Base-by-base conservation (phyloP, 2,888 invertebrate species). In the Brachynemurus nebulosus region DNA sequence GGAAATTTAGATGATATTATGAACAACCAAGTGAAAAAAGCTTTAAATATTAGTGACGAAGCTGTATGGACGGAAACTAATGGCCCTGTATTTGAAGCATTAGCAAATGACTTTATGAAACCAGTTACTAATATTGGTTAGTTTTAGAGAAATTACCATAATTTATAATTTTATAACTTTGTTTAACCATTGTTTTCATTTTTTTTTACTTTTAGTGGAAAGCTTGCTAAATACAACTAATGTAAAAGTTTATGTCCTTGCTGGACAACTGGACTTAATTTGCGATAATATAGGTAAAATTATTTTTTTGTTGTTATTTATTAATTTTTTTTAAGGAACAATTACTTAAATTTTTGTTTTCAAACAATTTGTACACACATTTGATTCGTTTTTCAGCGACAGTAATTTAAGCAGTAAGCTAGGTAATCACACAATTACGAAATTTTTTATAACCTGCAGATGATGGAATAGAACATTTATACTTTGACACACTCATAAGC, bases 261-360 rank as follows among this genome's bases (percentile, higher is more conserved):
- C 77, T 51, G 88, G 86, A 23, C 86, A 89, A 55, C 67, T 90
- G 49, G 90, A 91, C 62, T 70, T 90, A 14, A 88, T 90, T 55
- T 86, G 86, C 48, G 79, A 82, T 53, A 86, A 86, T 12, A 74
- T 82, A 51, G 89, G 88, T 75, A 69, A 66, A 12, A n/a, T n/a
- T n/a, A n/a, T n/a, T n/a, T n/a, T n/a, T n/a, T n/a, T n/a, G n/a
- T n/a, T n/a, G n/a, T n/a, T n/a, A n/a, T n/a, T n/a, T n/a, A n/a
- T n/a, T n/a, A n/a, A n/a, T n/a, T n/a, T n/a, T n/a, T n/a, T n/a
- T n/a, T n/a, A n/a, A n/a, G n/a, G n/a, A n/a, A n/a, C n/a, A n/a
- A n/a, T n/a, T n/a, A n/a, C n/a, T n/a, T n/a, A n/a, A n/a, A n/a
- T n/a, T n/a, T n/a, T n/a, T n/a, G n/a, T n/a, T n/a, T n/a, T n/a